Percentiles rank a stretch among this genome's conserved stretches.
Evolutionary conservation across 2,113 vertebrate species (phyloP).

Genomic region (Philantomba maxwellii): DNA sequence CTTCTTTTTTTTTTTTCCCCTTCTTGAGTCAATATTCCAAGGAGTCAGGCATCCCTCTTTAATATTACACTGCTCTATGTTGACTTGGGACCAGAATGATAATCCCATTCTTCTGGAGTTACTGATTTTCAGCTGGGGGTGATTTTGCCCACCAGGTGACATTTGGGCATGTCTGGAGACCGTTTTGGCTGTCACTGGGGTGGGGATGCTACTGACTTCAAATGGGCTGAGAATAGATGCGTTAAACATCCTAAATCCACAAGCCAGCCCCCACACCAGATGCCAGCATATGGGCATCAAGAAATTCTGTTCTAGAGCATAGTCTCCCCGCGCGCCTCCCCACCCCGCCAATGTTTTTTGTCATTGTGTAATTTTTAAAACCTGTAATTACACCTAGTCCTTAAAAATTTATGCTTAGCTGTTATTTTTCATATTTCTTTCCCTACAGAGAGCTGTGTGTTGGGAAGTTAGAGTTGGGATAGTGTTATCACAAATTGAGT

Average conservation of each 20-base stretch:
- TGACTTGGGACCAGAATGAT: background rate
- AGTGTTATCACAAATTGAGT: background rate
- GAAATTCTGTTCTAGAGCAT: background rate
- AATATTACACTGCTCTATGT: background rate
- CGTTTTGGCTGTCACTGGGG: background rate
- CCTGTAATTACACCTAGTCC: background rate
- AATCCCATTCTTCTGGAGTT: background rate
- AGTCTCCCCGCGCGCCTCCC: background rate
- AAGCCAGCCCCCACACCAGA: background rate
- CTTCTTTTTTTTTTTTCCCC: background rate
- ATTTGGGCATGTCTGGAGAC: background rate
- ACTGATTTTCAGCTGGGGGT: background rate
- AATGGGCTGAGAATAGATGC: background rate
- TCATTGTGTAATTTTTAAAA: background rate
- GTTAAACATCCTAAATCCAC: background rate
- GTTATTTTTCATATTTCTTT: background rate
- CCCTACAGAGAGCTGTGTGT: background rate
- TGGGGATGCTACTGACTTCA: background rate
- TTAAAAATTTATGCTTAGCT: background rate
- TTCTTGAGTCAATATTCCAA: background rate
- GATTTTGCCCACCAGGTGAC: background rate
- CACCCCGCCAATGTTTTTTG: background rate
- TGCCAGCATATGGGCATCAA: background rate
- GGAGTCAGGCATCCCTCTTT: background rate
- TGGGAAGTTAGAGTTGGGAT: background rate